These are phyloP conservation scores for Pitangus sulphuratus DNA, from an alignment of 2,797 vertebrate species.

Conservation along the genomic window DNA sequence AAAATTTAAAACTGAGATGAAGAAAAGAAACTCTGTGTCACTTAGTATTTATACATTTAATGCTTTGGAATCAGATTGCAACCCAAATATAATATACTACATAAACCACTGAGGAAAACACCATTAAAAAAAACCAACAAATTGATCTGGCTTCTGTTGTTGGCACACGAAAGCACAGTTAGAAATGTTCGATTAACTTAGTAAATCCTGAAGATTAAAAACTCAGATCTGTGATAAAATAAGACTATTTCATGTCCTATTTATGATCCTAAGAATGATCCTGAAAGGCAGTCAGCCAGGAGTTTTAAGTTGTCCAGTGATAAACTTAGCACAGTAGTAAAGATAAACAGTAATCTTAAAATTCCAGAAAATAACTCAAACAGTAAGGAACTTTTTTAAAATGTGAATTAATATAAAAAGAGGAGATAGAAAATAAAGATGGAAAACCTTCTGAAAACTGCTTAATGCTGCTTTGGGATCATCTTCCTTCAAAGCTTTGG, in stretches of 20 bases:
- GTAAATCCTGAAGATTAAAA: background rate
- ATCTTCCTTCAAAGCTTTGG: constrained; percentile 93
- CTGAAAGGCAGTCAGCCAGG: background rate
- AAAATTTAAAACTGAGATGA: background rate
- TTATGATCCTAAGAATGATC: background rate
- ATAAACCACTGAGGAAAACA: background rate
- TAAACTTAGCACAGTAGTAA: background rate
- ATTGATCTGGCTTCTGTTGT: background rate
- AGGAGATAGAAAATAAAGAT: background rate
- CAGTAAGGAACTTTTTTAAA: background rate
- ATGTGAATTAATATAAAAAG: background rate
- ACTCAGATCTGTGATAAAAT: background rate
- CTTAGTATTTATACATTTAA: background rate
- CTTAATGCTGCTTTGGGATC: constrained; percentile 91
- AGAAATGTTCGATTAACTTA: background rate
- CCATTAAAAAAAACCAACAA: background rate
- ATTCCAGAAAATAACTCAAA: background rate
- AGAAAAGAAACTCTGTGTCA: background rate
- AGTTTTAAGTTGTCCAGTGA: background rate
- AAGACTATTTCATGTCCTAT: background rate
- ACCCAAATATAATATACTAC: background rate
- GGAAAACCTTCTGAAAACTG: constrained; percentile 90
- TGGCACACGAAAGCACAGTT: background rate
- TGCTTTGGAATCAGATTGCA: background rate
- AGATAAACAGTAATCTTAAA: background rate